Evolutionary conservation across 1,140 invertebrate genomes (phyloP).

Genomic region (Harlomillsia oculata): DNA sequence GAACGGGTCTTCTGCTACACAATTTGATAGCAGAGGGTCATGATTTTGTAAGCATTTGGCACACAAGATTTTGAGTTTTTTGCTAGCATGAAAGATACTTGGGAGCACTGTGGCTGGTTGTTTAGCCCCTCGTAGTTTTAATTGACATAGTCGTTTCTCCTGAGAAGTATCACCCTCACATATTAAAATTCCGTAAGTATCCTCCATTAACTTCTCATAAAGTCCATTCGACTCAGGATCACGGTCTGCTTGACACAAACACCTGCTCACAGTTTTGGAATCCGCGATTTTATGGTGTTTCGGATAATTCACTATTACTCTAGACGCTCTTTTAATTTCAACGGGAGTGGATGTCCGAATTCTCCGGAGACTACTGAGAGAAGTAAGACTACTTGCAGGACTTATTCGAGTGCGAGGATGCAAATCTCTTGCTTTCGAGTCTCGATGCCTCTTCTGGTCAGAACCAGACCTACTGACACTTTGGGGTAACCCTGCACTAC

Average conservation of each 20-base stretch:
- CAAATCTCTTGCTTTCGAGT: background rate
- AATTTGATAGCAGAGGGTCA: slow-evolving; percentile 33
- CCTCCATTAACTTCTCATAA: slow-evolving; percentile 34
- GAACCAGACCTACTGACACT: slow-evolving; percentile 6
- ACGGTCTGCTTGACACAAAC: slow-evolving; percentile 17
- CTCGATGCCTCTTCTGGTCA: background rate
- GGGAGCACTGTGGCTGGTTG: slow-evolving; percentile 1
- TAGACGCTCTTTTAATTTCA: slow-evolving; percentile 32
- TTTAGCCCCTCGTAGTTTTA: background rate
- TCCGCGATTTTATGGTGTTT: slow-evolving; percentile 14
- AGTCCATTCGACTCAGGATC: slow-evolving; percentile 1
- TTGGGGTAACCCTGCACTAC: background rate
- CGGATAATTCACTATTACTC: slow-evolving; percentile 29
- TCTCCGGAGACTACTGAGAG: slow-evolving; percentile 9
- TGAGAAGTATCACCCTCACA: slow-evolving; percentile 32
- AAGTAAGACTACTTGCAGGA: slow-evolving; percentile 15
- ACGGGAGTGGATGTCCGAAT: slow-evolving; percentile 31
- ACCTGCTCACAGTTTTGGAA: slow-evolving; percentile 27
- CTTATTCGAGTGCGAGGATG: too few species aligned
- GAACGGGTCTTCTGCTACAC: slow-evolving; percentile 18
- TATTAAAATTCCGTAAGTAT: slow-evolving; percentile 35
- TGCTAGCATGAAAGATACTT: background rate
- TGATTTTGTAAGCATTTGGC: slow-evolving; percentile 35
- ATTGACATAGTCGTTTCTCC: slow-evolving; percentile 5
- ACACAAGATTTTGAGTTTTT: slow-evolving; percentile 32